A percentile compares a stretch with the other conserved stretches of the same genome.
Conservation (phyloP, 1,140 invertebrate genomes). For the Chironomus striatipennis region DNA sequence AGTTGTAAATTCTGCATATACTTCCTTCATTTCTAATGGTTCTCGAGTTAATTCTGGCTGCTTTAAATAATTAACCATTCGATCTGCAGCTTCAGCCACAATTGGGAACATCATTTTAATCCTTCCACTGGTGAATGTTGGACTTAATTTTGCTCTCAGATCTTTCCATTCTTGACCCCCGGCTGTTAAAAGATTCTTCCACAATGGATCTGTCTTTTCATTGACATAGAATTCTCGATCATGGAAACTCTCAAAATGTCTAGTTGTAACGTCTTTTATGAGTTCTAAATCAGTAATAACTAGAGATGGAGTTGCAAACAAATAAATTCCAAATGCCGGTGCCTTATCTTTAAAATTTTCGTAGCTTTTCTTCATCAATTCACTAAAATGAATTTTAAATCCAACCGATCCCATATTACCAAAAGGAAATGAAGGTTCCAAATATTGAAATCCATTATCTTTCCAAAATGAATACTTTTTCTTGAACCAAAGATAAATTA, state of each 20-base stretch:
- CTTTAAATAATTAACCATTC: conserved; percentile 33
- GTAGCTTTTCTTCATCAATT: not conserved
- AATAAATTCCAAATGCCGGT: conserved; percentile 34
- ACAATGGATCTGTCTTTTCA: conserved; percentile 41
- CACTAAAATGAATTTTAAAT: conserved; percentile 30
- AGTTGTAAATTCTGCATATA: conserved; percentile 47
- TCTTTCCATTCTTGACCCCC: conserved; percentile 43
- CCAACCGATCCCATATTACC: conserved; percentile 34
- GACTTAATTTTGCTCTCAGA: conserved; percentile 41
- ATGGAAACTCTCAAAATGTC: conserved; percentile 49
- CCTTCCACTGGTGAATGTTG: conserved; percentile 43
- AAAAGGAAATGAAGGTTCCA: conserved; percentile 27
- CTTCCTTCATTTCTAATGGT: conserved; percentile 43
- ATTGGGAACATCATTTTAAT: conserved; percentile 45
- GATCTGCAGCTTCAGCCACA: conserved; percentile 39
- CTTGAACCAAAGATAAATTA: conserved; percentile 27
- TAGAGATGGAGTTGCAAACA: not conserved
- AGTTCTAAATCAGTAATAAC: conserved; percentile 31
- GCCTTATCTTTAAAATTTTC: not conserved
- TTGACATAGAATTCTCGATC: conserved; percentile 42
- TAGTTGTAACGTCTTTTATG: conserved; percentile 42
- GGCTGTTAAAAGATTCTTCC: conserved; percentile 42
- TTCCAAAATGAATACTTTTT: not conserved
- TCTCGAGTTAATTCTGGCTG: conserved; percentile 30
- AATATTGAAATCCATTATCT: conserved; percentile 34